phyloP scores from a whole-genome alignment of 2,888 invertebrate genomes.

The Drosophila trichaetosa region DNA sequence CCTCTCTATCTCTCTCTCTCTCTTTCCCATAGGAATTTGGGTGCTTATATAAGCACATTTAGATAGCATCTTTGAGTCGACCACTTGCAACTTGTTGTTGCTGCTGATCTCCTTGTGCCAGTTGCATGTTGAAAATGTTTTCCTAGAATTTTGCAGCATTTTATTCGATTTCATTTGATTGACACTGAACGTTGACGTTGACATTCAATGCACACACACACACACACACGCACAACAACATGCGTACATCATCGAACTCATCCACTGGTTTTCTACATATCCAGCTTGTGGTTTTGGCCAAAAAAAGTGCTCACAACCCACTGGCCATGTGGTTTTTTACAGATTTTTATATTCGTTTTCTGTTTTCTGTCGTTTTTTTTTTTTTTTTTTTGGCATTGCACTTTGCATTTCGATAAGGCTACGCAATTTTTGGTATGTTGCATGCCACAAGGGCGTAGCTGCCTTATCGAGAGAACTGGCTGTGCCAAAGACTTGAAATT shows the following conservation, averaged over 20 bases:
- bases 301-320: constrained; percentile 66
- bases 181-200: constrained; percentile 73
- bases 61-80: neutral
- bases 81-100: constrained; percentile 1
- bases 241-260: constrained; percentile 26
- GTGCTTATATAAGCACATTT: neutral
- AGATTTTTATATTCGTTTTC: constrained; percentile 20
- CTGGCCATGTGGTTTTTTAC: constrained; percentile 65
- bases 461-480: constrained; percentile 27
- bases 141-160: constrained; percentile 71
- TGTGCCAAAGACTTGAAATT: neutral
- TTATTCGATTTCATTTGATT: constrained; percentile 62
- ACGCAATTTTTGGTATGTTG: constrained; percentile 17
- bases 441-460: constrained; percentile 26
- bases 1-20: neutral
- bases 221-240: constrained; percentile 6
- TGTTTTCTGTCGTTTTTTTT: constrained; percentile 14
- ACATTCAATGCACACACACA: constrained; percentile 59
- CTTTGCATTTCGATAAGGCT: constrained; percentile 55
- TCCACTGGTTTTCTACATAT: constrained; percentile 60
- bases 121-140: constrained; percentile 68
- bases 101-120: constrained; percentile 66
- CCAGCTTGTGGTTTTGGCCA: constrained; percentile 71
- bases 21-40: neutral
- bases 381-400: constrained; percentile 10